phyloP scores from a whole-genome alignment of 2,888 invertebrate species.

The Ectemnius cavifrons region DNA sequence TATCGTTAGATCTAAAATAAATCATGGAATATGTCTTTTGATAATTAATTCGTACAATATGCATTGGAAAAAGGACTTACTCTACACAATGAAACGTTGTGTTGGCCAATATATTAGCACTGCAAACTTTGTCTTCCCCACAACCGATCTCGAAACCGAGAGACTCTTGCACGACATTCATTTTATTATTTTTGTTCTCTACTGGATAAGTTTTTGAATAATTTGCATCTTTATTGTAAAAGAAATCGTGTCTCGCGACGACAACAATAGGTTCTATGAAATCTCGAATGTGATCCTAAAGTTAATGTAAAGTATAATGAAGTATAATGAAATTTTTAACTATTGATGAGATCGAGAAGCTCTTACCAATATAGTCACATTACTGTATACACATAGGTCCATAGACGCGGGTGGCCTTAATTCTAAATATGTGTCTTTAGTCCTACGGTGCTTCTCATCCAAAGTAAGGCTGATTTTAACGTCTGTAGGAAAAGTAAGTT shows the following conservation, averaged over 20 bases:
- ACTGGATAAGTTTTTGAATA: constrained; percentile 59
- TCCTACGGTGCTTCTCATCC: constrained; percentile 58
- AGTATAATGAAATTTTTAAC: not conserved
- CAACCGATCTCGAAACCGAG: constrained; percentile 68
- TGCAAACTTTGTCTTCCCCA: constrained; percentile 64
- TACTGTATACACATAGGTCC: constrained; percentile 23
- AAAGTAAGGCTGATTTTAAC: constrained; percentile 40
- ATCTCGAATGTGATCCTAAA: constrained; percentile 55
- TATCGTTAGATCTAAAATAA: constrained; percentile 46
- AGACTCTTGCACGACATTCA: constrained; percentile 36
- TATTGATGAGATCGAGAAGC: not conserved
- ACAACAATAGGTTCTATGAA: constrained; percentile 63
- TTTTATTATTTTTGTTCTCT: constrained; percentile 46
- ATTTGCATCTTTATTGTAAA: constrained; percentile 2
- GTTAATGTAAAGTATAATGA: not conserved
- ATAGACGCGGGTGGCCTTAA: constrained; percentile 8
- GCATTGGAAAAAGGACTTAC: constrained; percentile 19
- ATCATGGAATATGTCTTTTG: not conserved
- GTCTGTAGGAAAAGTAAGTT: constrained; percentile 29
- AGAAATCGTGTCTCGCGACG: constrained; percentile 50
- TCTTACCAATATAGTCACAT: constrained; percentile 47
- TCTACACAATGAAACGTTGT: constrained; percentile 37
- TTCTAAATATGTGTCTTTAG: constrained; percentile 28
- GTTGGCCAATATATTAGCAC: constrained; percentile 48
- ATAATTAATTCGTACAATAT: not conserved